These are phyloP conservation scores for Gobiocypris rarus DNA, from an alignment of 2,113 vertebrate species.

Conservation along the genomic window DNA sequence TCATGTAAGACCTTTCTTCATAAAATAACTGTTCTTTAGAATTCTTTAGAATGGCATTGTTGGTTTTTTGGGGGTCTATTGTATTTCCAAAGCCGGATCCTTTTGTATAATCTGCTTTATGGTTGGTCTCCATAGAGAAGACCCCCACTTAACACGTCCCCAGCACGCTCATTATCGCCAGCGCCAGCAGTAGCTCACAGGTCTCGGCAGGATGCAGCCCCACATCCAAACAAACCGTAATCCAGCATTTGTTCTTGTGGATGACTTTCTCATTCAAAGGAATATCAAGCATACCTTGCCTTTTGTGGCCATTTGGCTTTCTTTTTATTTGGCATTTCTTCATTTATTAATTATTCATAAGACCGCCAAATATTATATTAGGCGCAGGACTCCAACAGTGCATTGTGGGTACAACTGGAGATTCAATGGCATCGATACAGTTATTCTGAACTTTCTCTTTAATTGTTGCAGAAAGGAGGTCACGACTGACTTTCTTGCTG, in stretches of 20 bases:
- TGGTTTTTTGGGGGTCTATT: slow-evolving; percentile 69
- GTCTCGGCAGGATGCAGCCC: slow-evolving; percentile 73
- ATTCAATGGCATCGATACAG: background rate
- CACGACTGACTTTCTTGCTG: background rate
- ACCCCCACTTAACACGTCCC: slow-evolving; percentile 59
- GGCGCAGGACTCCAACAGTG: slow-evolving; percentile 41
- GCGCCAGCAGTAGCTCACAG: slow-evolving; percentile 54
- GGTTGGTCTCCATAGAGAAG: slow-evolving; percentile 64
- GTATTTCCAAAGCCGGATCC: slow-evolving; percentile 72
- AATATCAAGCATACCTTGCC: slow-evolving; percentile 74
- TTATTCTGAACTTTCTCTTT: slow-evolving; percentile 5
- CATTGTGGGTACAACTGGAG: slow-evolving; percentile 13
- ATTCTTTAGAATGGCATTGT: slow-evolving; percentile 66
- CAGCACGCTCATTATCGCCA: slow-evolving; percentile 72
- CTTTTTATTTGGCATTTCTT: slow-evolving; percentile 51
- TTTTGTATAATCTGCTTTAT: slow-evolving; percentile 74
- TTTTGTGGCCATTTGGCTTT: slow-evolving; percentile 78
- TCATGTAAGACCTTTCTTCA: background rate
- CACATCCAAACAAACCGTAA: slow-evolving; percentile 70
- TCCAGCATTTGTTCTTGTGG: slow-evolving; percentile 78
- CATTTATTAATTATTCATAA: slow-evolving; percentile 82
- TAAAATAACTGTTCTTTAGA: slow-evolving; percentile 49
- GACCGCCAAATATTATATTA: slow-evolving; percentile 80
- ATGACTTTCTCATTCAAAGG: slow-evolving; percentile 77
- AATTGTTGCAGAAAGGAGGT: slow-evolving; percentile 22